Evolutionary conservation across 2,113 vertebrate genomes (phyloP).

Genomic region (Ibidorhyncha struthersii): DNA sequence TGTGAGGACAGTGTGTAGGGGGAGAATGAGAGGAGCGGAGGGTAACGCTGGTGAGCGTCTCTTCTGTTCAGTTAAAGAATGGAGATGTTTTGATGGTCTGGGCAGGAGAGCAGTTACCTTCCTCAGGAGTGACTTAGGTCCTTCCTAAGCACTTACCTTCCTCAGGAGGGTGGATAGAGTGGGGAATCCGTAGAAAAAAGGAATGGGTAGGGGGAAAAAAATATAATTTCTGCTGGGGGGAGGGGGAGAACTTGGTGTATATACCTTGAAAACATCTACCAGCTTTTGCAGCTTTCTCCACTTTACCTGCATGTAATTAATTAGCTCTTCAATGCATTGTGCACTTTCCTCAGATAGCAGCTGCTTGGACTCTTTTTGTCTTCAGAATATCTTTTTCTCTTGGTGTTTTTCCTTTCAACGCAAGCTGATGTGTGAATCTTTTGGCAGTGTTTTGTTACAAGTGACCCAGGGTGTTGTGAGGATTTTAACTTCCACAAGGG

Average conservation of each 20-base stretch:
- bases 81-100: neutral
- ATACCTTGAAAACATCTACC: neutral
- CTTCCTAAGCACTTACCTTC: neutral
- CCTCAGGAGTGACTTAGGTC: neutral
- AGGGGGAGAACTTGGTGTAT: neutral
- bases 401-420: neutral
- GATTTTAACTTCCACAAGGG: neutral
- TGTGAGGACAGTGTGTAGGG: neutral
- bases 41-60: rapidly evolving
- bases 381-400: neutral
- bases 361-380: neutral
- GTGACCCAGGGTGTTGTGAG: neutral
- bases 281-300: neutral
- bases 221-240: rapidly evolving
- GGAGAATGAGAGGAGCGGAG: neutral
- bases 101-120: neutral
- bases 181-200: neutral
- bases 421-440: neutral
- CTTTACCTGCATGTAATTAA: neutral
- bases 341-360: neutral
- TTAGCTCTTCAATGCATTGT: neutral
- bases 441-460: neutral
- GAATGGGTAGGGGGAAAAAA: neutral
- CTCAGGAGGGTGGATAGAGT: neutral
- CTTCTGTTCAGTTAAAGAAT: neutral